Evolutionary conservation across 2,888 invertebrate species (phyloP), one percentile per base, ranked within the genome.

Genomic region (Cataglyphis albicans): DNA sequence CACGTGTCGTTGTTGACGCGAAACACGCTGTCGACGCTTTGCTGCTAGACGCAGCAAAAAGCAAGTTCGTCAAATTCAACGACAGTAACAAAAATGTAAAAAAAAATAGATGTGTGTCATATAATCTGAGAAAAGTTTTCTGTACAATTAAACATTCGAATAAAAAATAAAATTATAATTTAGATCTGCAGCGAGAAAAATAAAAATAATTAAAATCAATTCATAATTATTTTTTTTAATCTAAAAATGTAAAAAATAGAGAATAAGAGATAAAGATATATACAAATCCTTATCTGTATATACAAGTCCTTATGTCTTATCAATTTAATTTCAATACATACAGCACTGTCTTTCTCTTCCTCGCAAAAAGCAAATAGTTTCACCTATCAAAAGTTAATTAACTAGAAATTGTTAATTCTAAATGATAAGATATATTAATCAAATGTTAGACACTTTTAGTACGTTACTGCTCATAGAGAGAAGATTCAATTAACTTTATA

Each of bases 11-110:
- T 41, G 78, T 70, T 52, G 73, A 87, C 83, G 88, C 64, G 84
- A 89, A 89, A 85, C 55, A 67, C 84, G 76, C 82, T 72, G 80
- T 82, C 83, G 74, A 82, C 21, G 21, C 21, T 21, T 21, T 68
- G 73, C 85, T 5, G 55, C 35, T 32, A 6, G 86, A 76, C 75
- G 57, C 73, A 74, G 25, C 55, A 57, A 74, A 48, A 59, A 59
- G 64, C 65, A 57, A 18, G 29, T 64, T 55, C 29, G 61, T 63
- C 32, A 12, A 57, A 80, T 64, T 63, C 74, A 73, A 29, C 83
- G 73, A 61, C 52, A n/a, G 52, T 41, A 55, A 32, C 41, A 25
- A 48, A 41, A 75, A 65, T 55, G 57, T 41, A 9, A 67, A 57
- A 25, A 68, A 57, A 21, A 25, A 21, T 48, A 81, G 15, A 29